These are phyloP conservation scores for Drosophila infuscata DNA, from an alignment of 2,888 invertebrate species.

Conservation along the genomic window DNA sequence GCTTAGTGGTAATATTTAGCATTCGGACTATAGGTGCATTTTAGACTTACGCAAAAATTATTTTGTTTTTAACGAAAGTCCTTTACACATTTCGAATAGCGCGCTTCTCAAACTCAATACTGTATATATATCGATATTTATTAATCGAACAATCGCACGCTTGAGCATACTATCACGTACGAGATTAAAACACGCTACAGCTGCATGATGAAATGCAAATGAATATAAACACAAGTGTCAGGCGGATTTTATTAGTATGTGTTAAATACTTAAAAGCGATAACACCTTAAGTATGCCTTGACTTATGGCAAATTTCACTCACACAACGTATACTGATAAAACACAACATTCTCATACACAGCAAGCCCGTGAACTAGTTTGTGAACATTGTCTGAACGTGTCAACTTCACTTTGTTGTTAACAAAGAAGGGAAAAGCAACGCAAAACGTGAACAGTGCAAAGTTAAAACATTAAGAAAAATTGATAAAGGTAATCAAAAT, in stretches of 20 bases:
- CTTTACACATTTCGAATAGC: slow-evolving; percentile 18
- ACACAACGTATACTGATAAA: neutral
- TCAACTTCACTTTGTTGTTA: slow-evolving; percentile 54
- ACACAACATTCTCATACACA: slow-evolving; percentile 4
- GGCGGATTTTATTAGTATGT: neutral
- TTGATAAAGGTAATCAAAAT: slow-evolving; percentile 68
- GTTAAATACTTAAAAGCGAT: neutral
- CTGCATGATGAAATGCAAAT: slow-evolving; percentile 2
- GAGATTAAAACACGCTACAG: neutral
- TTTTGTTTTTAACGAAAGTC: neutral
- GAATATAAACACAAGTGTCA: neutral
- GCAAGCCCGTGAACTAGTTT: slow-evolving; percentile 48
- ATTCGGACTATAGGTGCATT: neutral
- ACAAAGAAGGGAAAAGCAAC: slow-evolving; percentile 65
- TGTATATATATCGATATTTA: slow-evolving; percentile 27
- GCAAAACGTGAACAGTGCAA: slow-evolving; percentile 64
- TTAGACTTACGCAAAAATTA: slow-evolving; percentile 1
- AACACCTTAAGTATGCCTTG: neutral
- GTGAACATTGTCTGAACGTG: slow-evolving; percentile 53
- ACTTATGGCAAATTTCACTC: neutral
- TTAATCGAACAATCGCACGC: slow-evolving; percentile 2
- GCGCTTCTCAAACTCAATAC: slow-evolving; percentile 10
- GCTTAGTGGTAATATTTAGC: too few relatives aligned
- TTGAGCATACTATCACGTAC: neutral
- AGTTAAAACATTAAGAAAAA: slow-evolving; percentile 41